These are phyloP conservation scores for Epiperipatus broadwayi DNA, from an alignment of 2,888 invertebrate genomes.

Conservation along the genomic window DNA sequence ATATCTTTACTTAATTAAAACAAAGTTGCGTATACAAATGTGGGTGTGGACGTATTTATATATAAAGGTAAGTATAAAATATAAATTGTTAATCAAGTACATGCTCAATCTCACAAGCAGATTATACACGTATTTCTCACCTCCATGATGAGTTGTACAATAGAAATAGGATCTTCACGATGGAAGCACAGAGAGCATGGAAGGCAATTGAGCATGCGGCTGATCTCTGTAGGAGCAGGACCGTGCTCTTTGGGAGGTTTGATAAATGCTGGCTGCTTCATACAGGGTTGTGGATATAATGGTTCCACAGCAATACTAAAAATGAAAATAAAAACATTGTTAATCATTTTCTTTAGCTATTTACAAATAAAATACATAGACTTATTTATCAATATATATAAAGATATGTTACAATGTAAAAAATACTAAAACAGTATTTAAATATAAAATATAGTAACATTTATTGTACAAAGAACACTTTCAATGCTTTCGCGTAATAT, in stretches of 20 bases:
- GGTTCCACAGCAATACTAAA: slow-evolving; percentile 77
- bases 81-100: slow-evolving; percentile 5
- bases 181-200: slow-evolving; percentile 67
- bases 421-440: too few species aligned
- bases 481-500: too few species aligned
- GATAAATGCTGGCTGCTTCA: slow-evolving; percentile 36
- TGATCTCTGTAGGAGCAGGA: slow-evolving; percentile 54
- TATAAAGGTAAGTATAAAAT: not conserved
- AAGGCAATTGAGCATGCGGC: slow-evolving; percentile 59
- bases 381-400: too few species aligned
- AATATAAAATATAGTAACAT: too few species aligned
- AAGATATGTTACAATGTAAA: too few species aligned
- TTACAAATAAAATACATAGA: too few species aligned
- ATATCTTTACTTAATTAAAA: too few species aligned
- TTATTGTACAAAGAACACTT: too few species aligned
- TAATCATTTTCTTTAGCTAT: too few species aligned
- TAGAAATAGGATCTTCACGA: slow-evolving; percentile 54
- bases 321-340: slow-evolving; percentile 18
- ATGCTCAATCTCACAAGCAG: not conserved
- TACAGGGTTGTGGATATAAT: slow-evolving; percentile 69
- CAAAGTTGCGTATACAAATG: not conserved
- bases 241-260: slow-evolving; percentile 28
- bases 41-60: not conserved
- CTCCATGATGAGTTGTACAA: slow-evolving; percentile 63
- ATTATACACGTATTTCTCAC: slow-evolving; percentile 23